Conservation (phyloP, 2,888 invertebrate species). For the Rotaria macrura region DNA sequence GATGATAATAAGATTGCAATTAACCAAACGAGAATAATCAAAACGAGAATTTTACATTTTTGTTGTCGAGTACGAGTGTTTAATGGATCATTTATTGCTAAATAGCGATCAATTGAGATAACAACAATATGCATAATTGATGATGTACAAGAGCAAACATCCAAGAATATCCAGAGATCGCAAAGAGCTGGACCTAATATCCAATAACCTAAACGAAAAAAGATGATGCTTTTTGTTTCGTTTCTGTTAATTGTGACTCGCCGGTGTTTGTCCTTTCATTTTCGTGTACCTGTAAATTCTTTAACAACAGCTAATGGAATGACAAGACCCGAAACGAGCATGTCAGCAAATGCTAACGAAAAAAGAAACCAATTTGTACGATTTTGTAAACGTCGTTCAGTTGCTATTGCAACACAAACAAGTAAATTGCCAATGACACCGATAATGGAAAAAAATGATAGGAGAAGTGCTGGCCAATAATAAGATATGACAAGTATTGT, state of each 20-base stretch:
- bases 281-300: constrained; percentile 74
- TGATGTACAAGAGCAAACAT: constrained; percentile 55
- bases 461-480: constrained; percentile 29
- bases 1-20: constrained; percentile 58
- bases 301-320: constrained; percentile 90
- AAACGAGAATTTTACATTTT: constrained; percentile 54
- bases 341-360: constrained; percentile 81
- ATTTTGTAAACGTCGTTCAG: constrained; percentile 79
- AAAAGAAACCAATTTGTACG: constrained; percentile 88
- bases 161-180: constrained; percentile 46
- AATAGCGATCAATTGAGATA: constrained; percentile 57
- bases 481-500: background rate
- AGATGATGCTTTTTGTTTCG: background rate
- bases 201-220: constrained; percentile 22
- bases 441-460: constrained; percentile 26
- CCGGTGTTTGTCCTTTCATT: background rate
- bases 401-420: constrained; percentile 79
- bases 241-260: background rate
- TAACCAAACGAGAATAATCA: constrained; percentile 88
- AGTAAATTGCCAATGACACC: constrained; percentile 67
- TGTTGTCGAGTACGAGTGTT: constrained; percentile 45
- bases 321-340: constrained; percentile 79
- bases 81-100: constrained; percentile 34
- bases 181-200: constrained; percentile 18
- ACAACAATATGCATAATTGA: constrained; percentile 63